Conservation (phyloP, 1,140 invertebrate species). For the Lutraria rhynchaena region DNA sequence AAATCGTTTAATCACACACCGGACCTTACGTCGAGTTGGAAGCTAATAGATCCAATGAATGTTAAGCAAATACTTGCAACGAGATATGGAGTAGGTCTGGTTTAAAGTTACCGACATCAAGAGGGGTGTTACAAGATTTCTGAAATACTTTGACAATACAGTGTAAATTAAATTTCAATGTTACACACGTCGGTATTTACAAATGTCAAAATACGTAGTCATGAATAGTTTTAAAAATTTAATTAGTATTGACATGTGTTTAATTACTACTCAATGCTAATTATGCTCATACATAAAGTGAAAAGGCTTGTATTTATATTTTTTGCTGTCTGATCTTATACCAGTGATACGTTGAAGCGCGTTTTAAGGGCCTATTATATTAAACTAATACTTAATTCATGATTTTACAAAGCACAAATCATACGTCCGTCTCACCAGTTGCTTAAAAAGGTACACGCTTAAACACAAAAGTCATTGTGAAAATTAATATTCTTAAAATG, state of each 20-base stretch:
- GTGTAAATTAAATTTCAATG: conserved; percentile 34
- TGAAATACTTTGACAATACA: conserved; percentile 13
- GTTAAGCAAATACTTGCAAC: conserved; percentile 4
- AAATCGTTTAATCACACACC: conserved; percentile 37
- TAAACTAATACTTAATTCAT: no score
- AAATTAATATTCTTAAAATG: no score
- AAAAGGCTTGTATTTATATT: no score
- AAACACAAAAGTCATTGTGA: no score
- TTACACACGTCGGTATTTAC: conserved; percentile 48
- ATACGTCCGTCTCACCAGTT: no score
- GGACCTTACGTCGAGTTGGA: conserved; percentile 9
- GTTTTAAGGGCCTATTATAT: no score
- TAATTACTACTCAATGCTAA: conserved; percentile 15
- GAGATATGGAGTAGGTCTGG: background rate
- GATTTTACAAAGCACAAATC: no score
- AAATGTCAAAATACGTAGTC: conserved; percentile 37
- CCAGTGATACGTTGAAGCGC: no score
- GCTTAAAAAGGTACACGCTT: no score
- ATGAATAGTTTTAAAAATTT: background rate
- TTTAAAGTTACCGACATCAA: conserved; percentile 15
- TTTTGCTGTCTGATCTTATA: no score
- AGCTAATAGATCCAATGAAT: background rate
- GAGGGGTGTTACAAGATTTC: background rate
- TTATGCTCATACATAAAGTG: no score
- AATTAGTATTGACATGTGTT: conserved; percentile 39